Percentiles rank a stretch among this genome's conserved stretches.
These are phyloP conservation scores for Syngnathus acus DNA, from an alignment of 2,797 vertebrate genomes.

Conservation along the genomic window DNA sequence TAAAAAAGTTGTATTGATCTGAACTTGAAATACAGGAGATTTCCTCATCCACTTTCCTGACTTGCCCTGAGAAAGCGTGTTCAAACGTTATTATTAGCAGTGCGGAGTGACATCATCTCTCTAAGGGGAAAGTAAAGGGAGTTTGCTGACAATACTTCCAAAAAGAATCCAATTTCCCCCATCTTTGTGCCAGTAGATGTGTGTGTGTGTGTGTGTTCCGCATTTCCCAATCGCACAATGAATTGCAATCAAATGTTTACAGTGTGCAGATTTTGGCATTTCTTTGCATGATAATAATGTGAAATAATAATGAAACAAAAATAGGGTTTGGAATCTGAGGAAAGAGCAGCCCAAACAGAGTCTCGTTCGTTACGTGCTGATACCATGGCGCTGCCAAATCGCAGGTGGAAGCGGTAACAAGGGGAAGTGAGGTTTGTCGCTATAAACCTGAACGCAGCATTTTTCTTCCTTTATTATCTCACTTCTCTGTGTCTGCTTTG, in stretches of 20 bases:
- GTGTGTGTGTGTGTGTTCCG: constrained; percentile 25
- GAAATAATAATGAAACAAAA: constrained; percentile 17
- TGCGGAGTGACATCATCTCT: constrained; percentile 46
- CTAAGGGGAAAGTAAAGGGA: constrained; percentile 19
- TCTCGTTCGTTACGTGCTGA: constrained; percentile 49
- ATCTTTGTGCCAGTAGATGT: no score
- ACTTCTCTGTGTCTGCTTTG: neutral
- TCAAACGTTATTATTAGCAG: constrained; percentile 55
- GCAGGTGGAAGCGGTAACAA: constrained; percentile 38
- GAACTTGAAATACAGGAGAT: constrained; percentile 19
- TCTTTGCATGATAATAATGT: constrained; percentile 14
- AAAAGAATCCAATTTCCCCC: constrained; percentile 30
- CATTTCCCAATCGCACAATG: constrained; percentile 47
- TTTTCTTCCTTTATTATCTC: neutral
- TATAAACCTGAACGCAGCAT: constrained; percentile 15
- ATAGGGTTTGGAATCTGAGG: constrained; percentile 21
- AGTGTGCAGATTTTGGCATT: constrained; percentile 47
- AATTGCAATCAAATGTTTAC: constrained; percentile 66
- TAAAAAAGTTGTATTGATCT: constrained; percentile 55
- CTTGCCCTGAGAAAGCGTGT: constrained; percentile 31
- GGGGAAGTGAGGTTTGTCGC: constrained; percentile 37
- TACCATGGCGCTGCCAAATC: constrained; percentile 44
- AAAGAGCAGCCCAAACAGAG: constrained; percentile 35
- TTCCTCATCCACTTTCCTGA: no score
- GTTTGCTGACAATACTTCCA: constrained; percentile 33